Conservation (phyloP, 2,888 invertebrate species). For the Acrobasis repandana region DNA sequence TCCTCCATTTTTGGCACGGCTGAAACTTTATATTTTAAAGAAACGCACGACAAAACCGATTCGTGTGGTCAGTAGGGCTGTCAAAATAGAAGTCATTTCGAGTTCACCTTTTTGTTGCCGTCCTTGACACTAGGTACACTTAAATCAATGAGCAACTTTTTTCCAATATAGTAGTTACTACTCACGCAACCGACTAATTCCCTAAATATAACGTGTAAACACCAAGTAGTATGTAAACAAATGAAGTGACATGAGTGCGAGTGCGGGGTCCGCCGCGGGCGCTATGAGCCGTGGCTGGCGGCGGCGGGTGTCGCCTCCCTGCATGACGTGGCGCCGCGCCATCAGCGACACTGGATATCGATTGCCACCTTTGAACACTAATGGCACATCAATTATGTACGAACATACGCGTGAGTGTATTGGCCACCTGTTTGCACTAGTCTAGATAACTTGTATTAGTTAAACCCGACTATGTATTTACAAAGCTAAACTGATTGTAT, state of each 20-base stretch:
- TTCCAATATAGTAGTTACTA: background rate
- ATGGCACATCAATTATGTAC: conserved; percentile 11
- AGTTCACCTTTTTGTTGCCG: background rate
- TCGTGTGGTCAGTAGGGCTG: background rate
- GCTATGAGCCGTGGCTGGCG: background rate
- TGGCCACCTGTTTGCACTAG: too few species aligned
- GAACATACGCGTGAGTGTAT: background rate
- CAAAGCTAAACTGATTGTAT: too few species aligned
- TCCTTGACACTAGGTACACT: conserved; percentile 10
- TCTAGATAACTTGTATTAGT: too few species aligned
- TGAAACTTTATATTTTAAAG: background rate
- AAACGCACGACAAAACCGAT: background rate
- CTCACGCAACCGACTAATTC: conserved; percentile 5
- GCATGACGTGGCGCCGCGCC: conserved; percentile 13
- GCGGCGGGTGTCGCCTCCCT: background rate
- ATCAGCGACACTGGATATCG: conserved; percentile 10
- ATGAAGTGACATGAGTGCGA: background rate
- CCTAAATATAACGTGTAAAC: conserved; percentile 1
- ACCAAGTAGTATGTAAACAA: conserved; percentile 1
- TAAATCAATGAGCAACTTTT: conserved; percentile 4
- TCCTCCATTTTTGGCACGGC: conserved; percentile 33
- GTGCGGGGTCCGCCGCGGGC: background rate
- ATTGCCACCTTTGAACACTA: background rate
- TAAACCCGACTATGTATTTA: too few species aligned
- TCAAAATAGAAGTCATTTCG: conserved; percentile 1